Evolutionary conservation across 2,113 vertebrate species (phyloP).

Genomic region (Hipposideros armiger): DNA sequence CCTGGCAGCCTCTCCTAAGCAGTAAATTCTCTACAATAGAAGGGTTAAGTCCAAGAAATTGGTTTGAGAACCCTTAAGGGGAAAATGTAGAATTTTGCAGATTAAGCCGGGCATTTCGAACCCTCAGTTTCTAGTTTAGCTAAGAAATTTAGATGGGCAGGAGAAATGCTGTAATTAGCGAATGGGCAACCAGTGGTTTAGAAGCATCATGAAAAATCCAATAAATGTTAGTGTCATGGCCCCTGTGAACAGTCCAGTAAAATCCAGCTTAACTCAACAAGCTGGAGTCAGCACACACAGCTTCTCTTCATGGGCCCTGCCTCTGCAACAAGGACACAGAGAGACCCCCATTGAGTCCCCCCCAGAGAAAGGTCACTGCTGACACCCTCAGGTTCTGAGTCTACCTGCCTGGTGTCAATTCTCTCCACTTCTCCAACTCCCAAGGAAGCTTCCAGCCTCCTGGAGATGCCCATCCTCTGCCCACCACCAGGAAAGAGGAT

Average conservation of each 20-base stretch:
- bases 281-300: fast-evolving
- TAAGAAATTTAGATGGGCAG: neutral
- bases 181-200: neutral
- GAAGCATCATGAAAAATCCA: neutral
- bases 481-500: conserved; percentile 42
- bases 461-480: neutral
- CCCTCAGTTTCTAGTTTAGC: neutral
- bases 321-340: neutral
- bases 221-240: neutral
- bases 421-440: neutral
- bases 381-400: neutral
- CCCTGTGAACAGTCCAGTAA: neutral
- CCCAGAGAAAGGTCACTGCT: neutral
- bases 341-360: neutral
- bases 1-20: neutral
- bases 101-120: neutral
- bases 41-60: neutral
- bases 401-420: neutral
- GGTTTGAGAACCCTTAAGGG: neutral
- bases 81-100: neutral
- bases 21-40: neutral
- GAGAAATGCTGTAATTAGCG: neutral
- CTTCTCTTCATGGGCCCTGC: neutral
- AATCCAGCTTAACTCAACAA: neutral
- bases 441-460: neutral